Conservation (phyloP, 2,888 invertebrate genomes). For the Tricholauxania praeusta region DNA sequence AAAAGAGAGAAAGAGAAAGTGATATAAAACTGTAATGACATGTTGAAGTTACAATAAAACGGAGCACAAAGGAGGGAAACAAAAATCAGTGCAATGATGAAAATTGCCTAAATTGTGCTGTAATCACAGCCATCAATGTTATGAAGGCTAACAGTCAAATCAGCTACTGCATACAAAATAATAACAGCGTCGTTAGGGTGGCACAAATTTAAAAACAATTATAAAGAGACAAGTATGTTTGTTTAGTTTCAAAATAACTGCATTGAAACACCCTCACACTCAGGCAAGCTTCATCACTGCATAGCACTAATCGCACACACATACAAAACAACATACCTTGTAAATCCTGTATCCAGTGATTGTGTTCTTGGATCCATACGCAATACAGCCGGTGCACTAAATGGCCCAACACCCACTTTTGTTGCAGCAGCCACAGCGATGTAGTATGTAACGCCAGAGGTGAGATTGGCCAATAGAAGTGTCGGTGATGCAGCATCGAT, state of each 20-base stretch:
- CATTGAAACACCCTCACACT: background rate
- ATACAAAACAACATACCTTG: constrained; percentile 53
- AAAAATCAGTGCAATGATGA: no score
- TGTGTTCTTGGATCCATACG: constrained; percentile 73
- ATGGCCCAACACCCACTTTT: constrained; percentile 83
- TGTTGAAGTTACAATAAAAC: background rate
- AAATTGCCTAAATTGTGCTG: no score
- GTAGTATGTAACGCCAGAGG: constrained; percentile 84
- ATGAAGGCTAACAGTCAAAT: no score
- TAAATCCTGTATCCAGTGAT: constrained; percentile 69
- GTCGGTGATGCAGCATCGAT: constrained; percentile 79
- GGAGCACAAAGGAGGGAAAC: no score
- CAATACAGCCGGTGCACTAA: constrained; percentile 77
- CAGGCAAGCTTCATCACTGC: constrained; percentile 38
- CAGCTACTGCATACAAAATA: constrained; percentile 4
- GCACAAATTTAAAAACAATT: no score
- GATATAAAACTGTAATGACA: background rate
- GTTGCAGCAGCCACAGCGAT: constrained; percentile 88
- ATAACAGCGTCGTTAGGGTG: constrained; percentile 1
- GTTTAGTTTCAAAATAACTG: no score
- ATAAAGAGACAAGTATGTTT: no score
- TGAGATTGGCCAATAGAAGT: constrained; percentile 83
- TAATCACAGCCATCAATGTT: no score
- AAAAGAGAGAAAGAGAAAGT: constrained; percentile 1
- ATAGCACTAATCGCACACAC: background rate